Evolutionary conservation across 2,797 vertebrate genomes (phyloP), one percentile per base, ranked within the genome.

Genomic region (Pseudomugil gertrudae): DNA sequence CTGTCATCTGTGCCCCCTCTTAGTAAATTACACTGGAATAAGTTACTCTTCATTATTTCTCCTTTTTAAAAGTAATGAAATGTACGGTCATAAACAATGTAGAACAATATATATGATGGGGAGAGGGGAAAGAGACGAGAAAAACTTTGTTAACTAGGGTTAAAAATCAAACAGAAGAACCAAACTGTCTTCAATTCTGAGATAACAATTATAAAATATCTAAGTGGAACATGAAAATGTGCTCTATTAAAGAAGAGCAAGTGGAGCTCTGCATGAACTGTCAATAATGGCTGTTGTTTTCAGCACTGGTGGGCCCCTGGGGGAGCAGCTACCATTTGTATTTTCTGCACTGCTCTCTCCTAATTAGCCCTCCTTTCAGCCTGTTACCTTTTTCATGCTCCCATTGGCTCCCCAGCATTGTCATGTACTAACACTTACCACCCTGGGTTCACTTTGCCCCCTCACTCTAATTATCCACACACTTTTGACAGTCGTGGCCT

Each of bases 11-110:
- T 85, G 79, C 23, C n/a, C 7, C 56, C 19, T 66, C 91, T 87
- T 79, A 92, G 92, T 89, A 95, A 80, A 94, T 92, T 82, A 92
- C 86, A 92, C 78, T 87, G 78, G 91, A 94, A 93, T 90, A 69
- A 79, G 90, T 74, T 87, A 81, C 66, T 76, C 48, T 52, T 80
- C 60, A 7, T 50, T 70, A 66, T 78, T 77, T 79, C 29, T 35
- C 24, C 35, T 36, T 67, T 70, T 5, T 9, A 29, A 17, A 15
- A 82, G 82, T 84, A 88, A 87, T 87, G 90, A 90, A 94, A 93
- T 70, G 62, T 71, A 81, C 89, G 79, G 76, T 90, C 80, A 85
- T 24, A 54, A 67, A 80, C 84, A 30, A 81, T 74, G 75, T 43
- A 51, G 51, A 71, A 56, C 63, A 54, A 50, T 27, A 1, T 75